Percentiles rank a stretch among this genome's conserved stretches.
phyloP scores from a whole-genome alignment of 64 coral and sea anemone species.

The Trachythela sp. region DNA sequence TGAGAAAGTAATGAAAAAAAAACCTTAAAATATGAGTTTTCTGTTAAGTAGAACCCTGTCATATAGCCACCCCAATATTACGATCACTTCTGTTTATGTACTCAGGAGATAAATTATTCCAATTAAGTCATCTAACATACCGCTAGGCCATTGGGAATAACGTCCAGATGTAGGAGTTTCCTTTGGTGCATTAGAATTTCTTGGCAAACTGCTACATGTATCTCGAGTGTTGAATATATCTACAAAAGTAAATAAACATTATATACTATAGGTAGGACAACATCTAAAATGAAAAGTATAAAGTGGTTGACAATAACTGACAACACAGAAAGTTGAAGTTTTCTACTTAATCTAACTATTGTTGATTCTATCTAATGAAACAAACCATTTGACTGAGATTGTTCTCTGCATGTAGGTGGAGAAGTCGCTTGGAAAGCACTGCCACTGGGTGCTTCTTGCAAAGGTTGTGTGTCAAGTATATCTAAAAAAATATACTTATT shows the following conservation, averaged over 20 bases:
- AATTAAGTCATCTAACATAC: neutral
- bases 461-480: neutral
- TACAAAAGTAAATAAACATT: constrained; percentile 2
- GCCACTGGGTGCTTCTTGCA: neutral
- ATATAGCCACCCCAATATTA: no score
- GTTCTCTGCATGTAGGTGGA: neutral
- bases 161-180: no score
- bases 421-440: neutral
- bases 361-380: neutral
- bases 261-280: neutral
- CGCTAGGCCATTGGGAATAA: neutral
- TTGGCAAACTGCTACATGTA: neutral
- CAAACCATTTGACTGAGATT: neutral
- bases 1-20: no score
- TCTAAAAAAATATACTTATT: neutral
- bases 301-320: neutral
- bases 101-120: neutral
- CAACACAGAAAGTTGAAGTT: neutral
- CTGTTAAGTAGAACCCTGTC: no score
- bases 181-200: neutral
- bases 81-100: neutral
- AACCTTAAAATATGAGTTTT: no score
- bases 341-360: no score
- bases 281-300: neutral
- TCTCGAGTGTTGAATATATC: neutral